phyloP scores from a whole-genome alignment of 2,113 vertebrate species.

The Plecturocebus donacophilus region DNA sequence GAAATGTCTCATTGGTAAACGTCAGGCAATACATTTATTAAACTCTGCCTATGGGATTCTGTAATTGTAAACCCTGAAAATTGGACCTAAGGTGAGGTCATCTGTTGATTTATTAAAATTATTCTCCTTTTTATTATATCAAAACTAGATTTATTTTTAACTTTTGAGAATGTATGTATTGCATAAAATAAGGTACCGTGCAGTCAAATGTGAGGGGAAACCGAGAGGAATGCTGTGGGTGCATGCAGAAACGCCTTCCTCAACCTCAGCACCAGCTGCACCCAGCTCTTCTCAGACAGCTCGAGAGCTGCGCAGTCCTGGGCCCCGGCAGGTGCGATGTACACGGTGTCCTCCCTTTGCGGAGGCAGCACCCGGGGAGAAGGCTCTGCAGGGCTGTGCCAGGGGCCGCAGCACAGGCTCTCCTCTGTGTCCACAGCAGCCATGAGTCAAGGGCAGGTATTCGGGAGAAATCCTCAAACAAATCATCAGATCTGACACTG shows the following conservation, averaged over 20 bases:
- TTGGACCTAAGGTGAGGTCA: too few species aligned
- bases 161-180: too few species aligned
- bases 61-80: background rate
- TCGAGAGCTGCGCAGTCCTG: too few species aligned
- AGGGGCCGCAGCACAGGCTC: too few species aligned
- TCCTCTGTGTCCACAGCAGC: background rate
- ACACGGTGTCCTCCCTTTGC: background rate
- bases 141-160: background rate
- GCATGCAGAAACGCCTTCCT: rapidly evolving
- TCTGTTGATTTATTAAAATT: background rate
- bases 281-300: background rate
- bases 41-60: rapidly evolving
- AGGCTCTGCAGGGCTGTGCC: too few species aligned
- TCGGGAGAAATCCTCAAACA: background rate
- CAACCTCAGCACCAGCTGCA: too few species aligned
- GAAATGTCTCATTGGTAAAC: rapidly evolving
- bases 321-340: background rate
- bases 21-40: rapidly evolving
- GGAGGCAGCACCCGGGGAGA: rapidly evolving
- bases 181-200: background rate
- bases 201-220: background rate
- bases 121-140: background rate
- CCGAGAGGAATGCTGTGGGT: background rate
- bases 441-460: background rate
- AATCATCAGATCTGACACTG: background rate